phyloP scores from a whole-genome alignment of 2,888 invertebrate genomes.

The Escarpia spicata region DNA sequence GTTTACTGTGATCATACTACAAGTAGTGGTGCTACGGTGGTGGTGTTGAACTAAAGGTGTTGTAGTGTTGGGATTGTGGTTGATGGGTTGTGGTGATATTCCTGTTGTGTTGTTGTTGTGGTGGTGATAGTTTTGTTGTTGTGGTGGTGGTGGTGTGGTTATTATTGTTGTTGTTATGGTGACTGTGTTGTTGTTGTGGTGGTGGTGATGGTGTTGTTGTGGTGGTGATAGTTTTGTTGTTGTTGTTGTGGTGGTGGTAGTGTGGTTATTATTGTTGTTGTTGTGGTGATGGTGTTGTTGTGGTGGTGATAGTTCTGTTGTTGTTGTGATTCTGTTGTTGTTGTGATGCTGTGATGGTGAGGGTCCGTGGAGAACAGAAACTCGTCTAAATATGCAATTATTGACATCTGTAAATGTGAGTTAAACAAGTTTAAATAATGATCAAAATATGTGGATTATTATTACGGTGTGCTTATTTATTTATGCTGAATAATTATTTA shows the following conservation, averaged over 20 bases:
- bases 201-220: too few species aligned
- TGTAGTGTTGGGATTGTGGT: neutral
- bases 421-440: neutral
- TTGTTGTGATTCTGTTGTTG: too few species aligned
- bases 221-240: too few species aligned
- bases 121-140: neutral
- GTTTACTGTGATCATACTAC: neutral
- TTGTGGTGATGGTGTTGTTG: too few species aligned
- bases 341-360: too few species aligned
- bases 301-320: too few species aligned
- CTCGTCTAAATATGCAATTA: neutral
- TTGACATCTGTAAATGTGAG: neutral
- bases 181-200: neutral
- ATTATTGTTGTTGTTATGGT: neutral
- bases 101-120: too few species aligned
- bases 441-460: neutral
- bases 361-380: neutral
- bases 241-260: too few species aligned
- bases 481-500: neutral
- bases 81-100: too few species aligned
- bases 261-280: too few species aligned
- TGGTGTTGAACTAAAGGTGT: neutral
- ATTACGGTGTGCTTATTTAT: neutral
- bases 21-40: neutral
- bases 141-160: neutral